phyloP scores from a whole-genome alignment of 2,888 invertebrate species.

The Ceramica pisi region DNA sequence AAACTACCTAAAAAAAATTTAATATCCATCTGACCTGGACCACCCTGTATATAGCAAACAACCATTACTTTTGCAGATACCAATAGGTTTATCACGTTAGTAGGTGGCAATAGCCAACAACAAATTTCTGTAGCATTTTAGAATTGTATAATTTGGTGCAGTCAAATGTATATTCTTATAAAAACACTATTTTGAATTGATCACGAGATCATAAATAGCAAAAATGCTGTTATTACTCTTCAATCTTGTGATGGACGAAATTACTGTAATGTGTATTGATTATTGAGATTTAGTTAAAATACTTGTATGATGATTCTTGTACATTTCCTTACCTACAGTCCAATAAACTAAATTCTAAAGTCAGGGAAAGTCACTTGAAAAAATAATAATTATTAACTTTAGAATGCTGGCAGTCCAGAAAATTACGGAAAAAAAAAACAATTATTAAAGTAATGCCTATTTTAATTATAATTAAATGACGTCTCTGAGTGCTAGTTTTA shows the following conservation, averaged over 20 bases:
- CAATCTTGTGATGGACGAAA: constrained; percentile 23
- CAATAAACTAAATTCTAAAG: constrained; percentile 39
- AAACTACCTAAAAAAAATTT: no score
- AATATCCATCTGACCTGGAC: no score
- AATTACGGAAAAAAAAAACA: no score
- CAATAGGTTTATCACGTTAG: constrained; percentile 26
- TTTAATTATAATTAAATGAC: constrained; percentile 5
- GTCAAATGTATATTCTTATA: constrained; percentile 43
- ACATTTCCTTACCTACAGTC: constrained; percentile 42
- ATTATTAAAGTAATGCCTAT: neutral
- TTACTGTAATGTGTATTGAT: constrained; percentile 42
- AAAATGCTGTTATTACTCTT: constrained; percentile 46
- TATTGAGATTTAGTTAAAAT: constrained; percentile 39
- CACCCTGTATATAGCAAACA: no score
- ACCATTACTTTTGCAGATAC: constrained; percentile 22
- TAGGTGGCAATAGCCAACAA: constrained; percentile 13
- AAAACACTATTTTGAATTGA: constrained; percentile 22
- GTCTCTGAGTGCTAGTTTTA: constrained; percentile 11
- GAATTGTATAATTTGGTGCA: constrained; percentile 59
- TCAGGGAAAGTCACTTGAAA: constrained; percentile 1
- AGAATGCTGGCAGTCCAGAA: neutral
- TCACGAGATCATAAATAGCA: constrained; percentile 37
- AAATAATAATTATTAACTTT: neutral
- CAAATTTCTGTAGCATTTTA: constrained; percentile 16
- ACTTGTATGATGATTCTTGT: constrained; percentile 50